Evolutionary conservation across 2,113 vertebrate genomes (phyloP).

Genomic region (Polypterus senegalus): DNA sequence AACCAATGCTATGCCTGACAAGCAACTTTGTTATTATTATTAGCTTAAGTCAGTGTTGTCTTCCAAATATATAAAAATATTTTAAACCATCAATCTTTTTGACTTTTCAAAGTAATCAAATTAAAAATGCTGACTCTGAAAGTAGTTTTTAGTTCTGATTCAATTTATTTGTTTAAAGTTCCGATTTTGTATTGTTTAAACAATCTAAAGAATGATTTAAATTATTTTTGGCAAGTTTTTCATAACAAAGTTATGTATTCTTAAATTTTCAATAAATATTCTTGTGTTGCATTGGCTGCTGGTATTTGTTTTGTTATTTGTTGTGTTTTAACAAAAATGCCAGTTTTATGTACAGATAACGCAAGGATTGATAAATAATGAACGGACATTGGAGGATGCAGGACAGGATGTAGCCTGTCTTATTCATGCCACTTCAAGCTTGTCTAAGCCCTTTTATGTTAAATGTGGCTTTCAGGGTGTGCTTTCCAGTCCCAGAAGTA

Average conservation of each 20-base stretch:
- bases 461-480: too few species aligned
- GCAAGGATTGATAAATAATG: too few species aligned
- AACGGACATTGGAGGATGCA: too few species aligned
- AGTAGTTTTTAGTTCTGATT: slow-evolving; percentile 46
- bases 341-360: too few species aligned
- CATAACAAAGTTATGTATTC: slow-evolving; percentile 71
- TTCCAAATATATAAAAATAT: slow-evolving; percentile 45
- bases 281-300: slow-evolving; percentile 51
- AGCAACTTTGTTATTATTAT: slow-evolving; percentile 54
- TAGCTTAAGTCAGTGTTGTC: slow-evolving; percentile 59
- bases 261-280: slow-evolving; percentile 78
- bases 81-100: slow-evolving; percentile 49
- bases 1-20: slow-evolving; percentile 14
- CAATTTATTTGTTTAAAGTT: slow-evolving; percentile 56
- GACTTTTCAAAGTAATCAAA: slow-evolving; percentile 38
- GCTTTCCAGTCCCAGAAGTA: too few species aligned
- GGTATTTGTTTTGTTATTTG: slow-evolving; percentile 18
- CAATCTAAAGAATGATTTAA: slow-evolving; percentile 62
- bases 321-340: slow-evolving; percentile 2
- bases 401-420: too few species aligned
- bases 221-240: slow-evolving; percentile 71
- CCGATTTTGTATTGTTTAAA: slow-evolving; percentile 62
- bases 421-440: too few species aligned
- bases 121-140: slow-evolving; percentile 44
- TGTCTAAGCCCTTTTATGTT: too few species aligned